Percentiles rank a stretch among this genome's conserved stretches.
Evolutionary conservation across 2,113 vertebrate species (phyloP).

Genomic region (Mustela lutreola): DNA sequence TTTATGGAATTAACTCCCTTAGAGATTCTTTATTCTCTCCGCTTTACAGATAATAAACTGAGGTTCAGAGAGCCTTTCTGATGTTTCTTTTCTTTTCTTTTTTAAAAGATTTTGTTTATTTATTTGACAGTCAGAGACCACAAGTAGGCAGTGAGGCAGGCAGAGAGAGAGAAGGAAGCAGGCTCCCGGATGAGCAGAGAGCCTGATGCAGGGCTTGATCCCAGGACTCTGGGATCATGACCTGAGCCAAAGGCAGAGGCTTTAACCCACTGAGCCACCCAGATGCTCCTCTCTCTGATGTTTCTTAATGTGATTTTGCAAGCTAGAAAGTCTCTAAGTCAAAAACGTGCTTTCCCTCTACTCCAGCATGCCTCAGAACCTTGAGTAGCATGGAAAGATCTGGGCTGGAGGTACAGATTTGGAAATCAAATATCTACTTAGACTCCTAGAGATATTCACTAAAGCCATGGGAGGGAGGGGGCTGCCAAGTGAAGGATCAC

Average conservation of each 20-base stretch:
- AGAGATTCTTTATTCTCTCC: not conserved
- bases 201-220: too few species aligned
- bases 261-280: too few species aligned
- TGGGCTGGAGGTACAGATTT: not conserved
- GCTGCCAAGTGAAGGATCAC: not conserved
- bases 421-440: not conserved
- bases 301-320: not conserved
- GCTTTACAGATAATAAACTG: not conserved
- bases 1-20: not conserved
- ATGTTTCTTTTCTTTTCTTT: not conserved
- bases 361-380: not conserved
- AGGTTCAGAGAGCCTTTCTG: not conserved
- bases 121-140: too few species aligned
- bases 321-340: not conserved
- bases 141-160: too few species aligned
- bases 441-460: not conserved
- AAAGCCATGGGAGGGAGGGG: not conserved
- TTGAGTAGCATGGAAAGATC: not conserved
- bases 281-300: not conserved
- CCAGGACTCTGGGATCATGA: too few species aligned
- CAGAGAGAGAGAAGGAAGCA: too few species aligned
- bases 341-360: not conserved
- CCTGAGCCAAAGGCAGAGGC: too few species aligned
- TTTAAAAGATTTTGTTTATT: too few species aligned
- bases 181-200: too few species aligned